Conservation (phyloP, 2,888 invertebrate genomes). For the Ophonus ardosiacus region DNA sequence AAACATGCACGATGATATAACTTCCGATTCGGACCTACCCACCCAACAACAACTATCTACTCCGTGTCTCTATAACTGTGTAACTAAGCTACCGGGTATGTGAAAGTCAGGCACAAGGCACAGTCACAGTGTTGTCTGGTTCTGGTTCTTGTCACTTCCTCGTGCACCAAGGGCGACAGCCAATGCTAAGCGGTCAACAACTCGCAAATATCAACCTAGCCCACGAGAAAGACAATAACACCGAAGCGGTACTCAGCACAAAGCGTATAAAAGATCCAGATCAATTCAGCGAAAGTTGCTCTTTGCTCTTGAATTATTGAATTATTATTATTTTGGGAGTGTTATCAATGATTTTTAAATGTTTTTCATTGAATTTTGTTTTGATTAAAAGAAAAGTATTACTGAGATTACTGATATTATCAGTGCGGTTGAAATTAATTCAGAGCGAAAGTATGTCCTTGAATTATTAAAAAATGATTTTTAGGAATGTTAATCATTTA, state of each 20-base stretch:
- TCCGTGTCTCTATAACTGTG: background rate
- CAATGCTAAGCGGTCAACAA: constrained; percentile 38
- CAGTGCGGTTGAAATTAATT: too few relatives aligned
- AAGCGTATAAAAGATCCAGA: background rate
- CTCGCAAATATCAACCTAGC: constrained; percentile 25
- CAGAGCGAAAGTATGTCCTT: too few relatives aligned
- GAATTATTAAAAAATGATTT: too few relatives aligned
- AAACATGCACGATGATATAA: background rate
- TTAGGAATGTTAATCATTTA: too few relatives aligned
- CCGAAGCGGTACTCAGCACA: background rate
- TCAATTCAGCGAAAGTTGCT: too few relatives aligned
- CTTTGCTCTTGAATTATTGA: too few relatives aligned
- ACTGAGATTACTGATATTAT: too few relatives aligned
- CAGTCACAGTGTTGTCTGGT: too few relatives aligned
- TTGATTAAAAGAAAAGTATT: too few relatives aligned
- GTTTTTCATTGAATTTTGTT: too few relatives aligned
- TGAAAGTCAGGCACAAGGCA: background rate
- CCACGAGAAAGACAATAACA: background rate
- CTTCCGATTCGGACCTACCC: background rate
- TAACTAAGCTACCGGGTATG: background rate
- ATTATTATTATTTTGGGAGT: too few relatives aligned
- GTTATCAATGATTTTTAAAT: too few relatives aligned
- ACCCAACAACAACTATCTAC: background rate
- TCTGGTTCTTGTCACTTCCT: constrained; percentile 10
- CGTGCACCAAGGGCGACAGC: constrained; percentile 16